Conservation (phyloP, 2,797 vertebrate genomes). For the Parauchenoglanis punctatus region DNA sequence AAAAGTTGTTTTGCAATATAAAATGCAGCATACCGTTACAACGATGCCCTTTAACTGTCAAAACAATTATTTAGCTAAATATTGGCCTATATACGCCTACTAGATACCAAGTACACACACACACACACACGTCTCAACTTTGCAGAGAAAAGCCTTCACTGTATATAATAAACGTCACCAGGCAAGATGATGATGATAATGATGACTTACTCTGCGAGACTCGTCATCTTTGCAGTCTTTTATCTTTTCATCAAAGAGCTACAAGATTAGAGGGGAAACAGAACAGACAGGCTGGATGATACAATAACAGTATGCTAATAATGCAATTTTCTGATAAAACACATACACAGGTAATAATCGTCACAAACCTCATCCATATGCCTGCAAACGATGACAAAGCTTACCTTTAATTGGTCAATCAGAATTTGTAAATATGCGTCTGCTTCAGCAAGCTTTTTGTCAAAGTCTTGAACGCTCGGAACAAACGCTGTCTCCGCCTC, state of each 20-base stretch:
- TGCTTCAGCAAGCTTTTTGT: constrained; percentile 97
- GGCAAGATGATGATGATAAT: constrained; percentile 14
- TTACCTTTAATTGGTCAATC: constrained; percentile 97
- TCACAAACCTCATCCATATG: not conserved
- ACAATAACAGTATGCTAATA: not conserved
- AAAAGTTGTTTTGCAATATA: not conserved
- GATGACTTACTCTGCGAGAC: constrained; percentile 88
- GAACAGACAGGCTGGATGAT: not conserved
- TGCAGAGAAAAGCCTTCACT: not conserved
- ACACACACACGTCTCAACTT: not conserved
- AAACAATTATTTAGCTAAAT: not conserved
- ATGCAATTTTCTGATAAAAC: not conserved
- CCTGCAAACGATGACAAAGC: not conserved
- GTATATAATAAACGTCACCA: not conserved
- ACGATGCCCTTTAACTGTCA: not conserved
- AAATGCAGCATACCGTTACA: not conserved
- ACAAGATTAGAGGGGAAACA: constrained; percentile 51
- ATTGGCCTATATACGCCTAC: not conserved
- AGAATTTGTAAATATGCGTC: constrained; percentile 98
- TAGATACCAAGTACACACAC: not conserved
- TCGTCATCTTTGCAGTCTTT: constrained; percentile 99
- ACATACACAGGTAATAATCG: not conserved
- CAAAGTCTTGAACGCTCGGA: constrained; percentile 97
- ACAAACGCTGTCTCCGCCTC: constrained; percentile 94
- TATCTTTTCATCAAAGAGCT: constrained; percentile 99